phyloP scores from a whole-genome alignment of 2,797 vertebrate species.

The Geotrypetes seraphini region DNA sequence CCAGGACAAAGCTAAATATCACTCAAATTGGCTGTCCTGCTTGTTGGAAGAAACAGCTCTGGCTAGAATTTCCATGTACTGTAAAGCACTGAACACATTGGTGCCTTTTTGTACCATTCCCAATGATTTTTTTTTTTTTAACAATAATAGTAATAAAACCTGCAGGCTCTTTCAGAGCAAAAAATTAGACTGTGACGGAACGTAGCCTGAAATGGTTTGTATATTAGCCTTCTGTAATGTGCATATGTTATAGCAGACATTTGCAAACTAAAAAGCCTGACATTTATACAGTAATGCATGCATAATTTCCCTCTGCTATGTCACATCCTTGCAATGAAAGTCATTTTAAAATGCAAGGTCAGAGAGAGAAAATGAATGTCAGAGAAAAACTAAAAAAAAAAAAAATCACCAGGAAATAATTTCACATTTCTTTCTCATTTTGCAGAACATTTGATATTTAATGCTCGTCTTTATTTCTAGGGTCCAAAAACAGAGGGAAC shows the following conservation, averaged over 20 bases:
- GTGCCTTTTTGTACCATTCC: too few species aligned
- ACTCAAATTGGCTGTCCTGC: too few species aligned
- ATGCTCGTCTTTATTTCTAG: conserved; percentile 7
- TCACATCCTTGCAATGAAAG: conserved; percentile 33
- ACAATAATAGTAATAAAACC: conserved; percentile 15
- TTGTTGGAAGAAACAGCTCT: too few species aligned
- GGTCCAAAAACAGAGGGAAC: neutral
- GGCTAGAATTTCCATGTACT: too few species aligned
- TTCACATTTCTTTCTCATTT: conserved; percentile 10
- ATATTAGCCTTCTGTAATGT: conserved; percentile 29
- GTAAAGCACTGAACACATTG: too few species aligned
- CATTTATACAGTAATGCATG: conserved; percentile 36
- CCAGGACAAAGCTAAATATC: too few species aligned
- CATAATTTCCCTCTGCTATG: conserved; percentile 35
- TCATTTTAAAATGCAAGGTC: conserved; percentile 41
- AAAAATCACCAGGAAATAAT: conserved; percentile 13
- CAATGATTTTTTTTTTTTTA: neutral
- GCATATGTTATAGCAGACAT: conserved; percentile 36
- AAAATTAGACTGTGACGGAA: conserved; percentile 24
- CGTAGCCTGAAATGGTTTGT: conserved; percentile 12
- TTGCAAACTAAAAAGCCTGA: conserved; percentile 40
- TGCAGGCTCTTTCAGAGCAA: conserved; percentile 8
- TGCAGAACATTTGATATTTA: conserved; percentile 9
- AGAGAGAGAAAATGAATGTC: conserved; percentile 26
- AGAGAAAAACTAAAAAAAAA: conserved; percentile 22